Conservation (phyloP, 2,797 vertebrate genomes). For the Neomorphus geoffroyi region DNA sequence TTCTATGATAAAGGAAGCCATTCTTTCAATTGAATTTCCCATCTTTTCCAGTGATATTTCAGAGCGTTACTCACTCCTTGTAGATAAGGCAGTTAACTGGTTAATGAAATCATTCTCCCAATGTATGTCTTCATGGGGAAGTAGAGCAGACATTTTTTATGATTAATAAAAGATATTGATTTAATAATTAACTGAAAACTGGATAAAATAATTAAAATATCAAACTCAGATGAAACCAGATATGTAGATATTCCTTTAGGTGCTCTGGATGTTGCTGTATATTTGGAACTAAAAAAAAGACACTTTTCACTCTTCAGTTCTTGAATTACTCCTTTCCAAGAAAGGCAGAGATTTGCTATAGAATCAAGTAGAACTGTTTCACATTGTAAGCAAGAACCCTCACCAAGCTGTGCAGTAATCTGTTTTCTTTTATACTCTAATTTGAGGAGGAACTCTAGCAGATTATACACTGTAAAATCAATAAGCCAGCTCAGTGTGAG, state of each 20-base stretch:
- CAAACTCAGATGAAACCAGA: not conserved
- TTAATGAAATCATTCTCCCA: not conserved
- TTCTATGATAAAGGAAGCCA: not conserved
- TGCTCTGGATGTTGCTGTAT: not conserved
- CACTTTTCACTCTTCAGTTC: not conserved
- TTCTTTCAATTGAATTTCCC: not conserved
- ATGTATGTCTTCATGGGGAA: not conserved
- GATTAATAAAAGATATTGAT: not conserved
- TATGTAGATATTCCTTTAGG: not conserved
- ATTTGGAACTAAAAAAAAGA: not conserved
- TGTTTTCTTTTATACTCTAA: constrained; percentile 17
- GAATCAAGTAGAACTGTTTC: not conserved
- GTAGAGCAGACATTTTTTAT: not conserved
- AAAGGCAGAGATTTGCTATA: not conserved
- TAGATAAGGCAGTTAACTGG: not conserved
- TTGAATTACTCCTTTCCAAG: not conserved
- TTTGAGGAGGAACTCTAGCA: constrained; percentile 13
- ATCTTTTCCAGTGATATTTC: not conserved
- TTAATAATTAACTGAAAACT: not conserved
- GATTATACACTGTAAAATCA: constrained; percentile 46
- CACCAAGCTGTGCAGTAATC: constrained; percentile 11
- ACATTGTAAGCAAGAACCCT: not conserved
- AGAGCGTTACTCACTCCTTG: not conserved
- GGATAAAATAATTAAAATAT: not conserved
- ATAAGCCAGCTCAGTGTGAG: not conserved